Percentiles rank a stretch among this genome's conserved stretches.
Evolutionary conservation across 2,888 invertebrate species (phyloP).

Genomic region (Corythucha ciliata): DNA sequence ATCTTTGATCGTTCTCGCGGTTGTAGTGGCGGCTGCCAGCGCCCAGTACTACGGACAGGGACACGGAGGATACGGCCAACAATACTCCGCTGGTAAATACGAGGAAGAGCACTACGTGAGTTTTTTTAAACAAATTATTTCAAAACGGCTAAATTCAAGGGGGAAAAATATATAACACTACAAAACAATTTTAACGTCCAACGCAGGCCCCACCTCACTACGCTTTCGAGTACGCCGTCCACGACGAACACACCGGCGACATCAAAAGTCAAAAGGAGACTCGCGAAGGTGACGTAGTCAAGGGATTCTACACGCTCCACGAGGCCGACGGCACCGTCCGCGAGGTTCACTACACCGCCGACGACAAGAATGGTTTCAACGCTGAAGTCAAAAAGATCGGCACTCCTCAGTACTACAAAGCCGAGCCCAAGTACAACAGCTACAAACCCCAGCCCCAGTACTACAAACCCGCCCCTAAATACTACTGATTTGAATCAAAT

Average conservation of each 20-base stretch:
- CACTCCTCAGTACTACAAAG: neutral
- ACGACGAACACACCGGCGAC: conserved; percentile 23
- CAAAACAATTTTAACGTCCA: neutral
- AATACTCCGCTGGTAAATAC: conserved; percentile 13
- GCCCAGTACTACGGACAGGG: conserved; percentile 19
- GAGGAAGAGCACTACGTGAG: no score
- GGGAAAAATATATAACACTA: neutral
- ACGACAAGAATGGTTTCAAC: conserved; percentile 26
- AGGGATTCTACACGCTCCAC: conserved; percentile 22
- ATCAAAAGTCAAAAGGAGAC: conserved; percentile 22
- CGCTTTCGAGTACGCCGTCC: conserved; percentile 25
- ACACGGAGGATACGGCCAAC: neutral
- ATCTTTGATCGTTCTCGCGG: conserved; percentile 18
- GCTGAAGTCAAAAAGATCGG: conserved; percentile 22
- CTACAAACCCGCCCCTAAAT: no score
- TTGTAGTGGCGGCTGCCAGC: conserved; percentile 14
- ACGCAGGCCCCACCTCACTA: conserved; percentile 24
- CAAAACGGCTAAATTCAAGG: no score
- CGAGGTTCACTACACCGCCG: conserved; percentile 35
- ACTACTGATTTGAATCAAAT: no score
- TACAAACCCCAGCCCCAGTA: conserved; percentile 14
- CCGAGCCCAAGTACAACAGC: conserved; percentile 1
- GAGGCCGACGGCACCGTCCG: conserved; percentile 29
- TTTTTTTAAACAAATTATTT: no score
- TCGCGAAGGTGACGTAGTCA: conserved; percentile 20